Percentiles rank a stretch among this genome's conserved stretches.
Conservation (phyloP, 2,888 invertebrate species). For the Cataglyphis livida region DNA sequence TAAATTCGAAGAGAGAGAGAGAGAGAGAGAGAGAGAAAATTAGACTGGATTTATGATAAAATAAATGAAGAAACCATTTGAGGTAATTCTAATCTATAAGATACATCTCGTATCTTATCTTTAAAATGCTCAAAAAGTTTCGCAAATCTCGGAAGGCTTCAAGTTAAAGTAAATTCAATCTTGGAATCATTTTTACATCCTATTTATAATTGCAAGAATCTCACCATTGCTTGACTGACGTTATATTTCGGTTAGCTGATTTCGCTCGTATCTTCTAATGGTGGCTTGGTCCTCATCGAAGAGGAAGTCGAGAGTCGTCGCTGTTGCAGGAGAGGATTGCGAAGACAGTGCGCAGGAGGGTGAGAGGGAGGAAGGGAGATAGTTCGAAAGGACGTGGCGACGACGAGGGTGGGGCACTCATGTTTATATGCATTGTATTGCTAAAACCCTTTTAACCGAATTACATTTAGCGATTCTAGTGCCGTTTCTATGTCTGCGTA, state of each 20-base stretch:
- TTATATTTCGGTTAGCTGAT: slow-evolving; percentile 73
- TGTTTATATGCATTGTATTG: slow-evolving; percentile 85
- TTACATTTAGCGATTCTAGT: slow-evolving; percentile 85
- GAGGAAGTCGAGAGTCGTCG: slow-evolving; percentile 55
- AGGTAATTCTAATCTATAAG: neutral
- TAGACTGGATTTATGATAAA: neutral
- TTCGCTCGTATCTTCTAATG: slow-evolving; percentile 38
- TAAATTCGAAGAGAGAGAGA: neutral
- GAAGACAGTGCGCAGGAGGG: slow-evolving; percentile 63
- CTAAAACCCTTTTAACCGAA: slow-evolving; percentile 85
- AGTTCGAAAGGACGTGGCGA: slow-evolving; percentile 63
- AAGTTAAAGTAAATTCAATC: neutral
- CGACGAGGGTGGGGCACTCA: slow-evolving; percentile 80
- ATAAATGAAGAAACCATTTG: neutral
- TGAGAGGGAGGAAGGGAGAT: slow-evolving; percentile 61
- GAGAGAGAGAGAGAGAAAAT: neutral
- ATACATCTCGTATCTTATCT: neutral
- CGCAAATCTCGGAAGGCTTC: neutral
- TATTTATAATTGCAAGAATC: slow-evolving; percentile 16
- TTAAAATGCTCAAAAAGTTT: neutral
- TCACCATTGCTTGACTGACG: slow-evolving; percentile 60
- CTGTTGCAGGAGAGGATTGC: slow-evolving; percentile 41
- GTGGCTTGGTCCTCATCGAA: slow-evolving; percentile 39
- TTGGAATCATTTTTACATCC: neutral
- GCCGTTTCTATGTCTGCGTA: slow-evolving; percentile 76